Conservation (phyloP, 2,113 vertebrate species). For the Lasiurus cinereus region DNA sequence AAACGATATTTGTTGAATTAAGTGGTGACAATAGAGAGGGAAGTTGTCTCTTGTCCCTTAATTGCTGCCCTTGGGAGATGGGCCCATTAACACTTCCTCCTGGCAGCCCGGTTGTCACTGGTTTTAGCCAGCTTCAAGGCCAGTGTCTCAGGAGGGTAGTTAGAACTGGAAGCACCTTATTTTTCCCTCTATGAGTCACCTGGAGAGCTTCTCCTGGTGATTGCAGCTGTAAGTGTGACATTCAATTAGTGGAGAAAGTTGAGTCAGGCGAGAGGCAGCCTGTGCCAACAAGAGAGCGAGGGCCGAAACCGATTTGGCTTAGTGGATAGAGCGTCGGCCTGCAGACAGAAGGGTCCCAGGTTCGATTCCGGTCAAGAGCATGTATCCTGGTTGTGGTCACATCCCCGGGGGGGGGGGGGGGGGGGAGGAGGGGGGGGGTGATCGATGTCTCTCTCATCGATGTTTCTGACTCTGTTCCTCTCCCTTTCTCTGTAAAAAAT, state of each 20-base stretch:
- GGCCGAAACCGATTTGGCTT: too few relatives aligned
- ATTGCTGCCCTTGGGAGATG: conserved; percentile 10
- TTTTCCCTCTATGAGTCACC: conserved; percentile 14
- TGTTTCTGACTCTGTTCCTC: too few relatives aligned
- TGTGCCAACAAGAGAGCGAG: conserved; percentile 5
- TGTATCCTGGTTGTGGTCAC: too few relatives aligned
- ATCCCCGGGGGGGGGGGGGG: too few relatives aligned
- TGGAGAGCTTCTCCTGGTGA: conserved; percentile 52
- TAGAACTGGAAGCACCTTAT: conserved; percentile 42
- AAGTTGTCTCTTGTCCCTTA: background rate
- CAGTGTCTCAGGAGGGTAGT: background rate
- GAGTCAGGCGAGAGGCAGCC: conserved; percentile 21
- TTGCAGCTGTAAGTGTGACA: conserved; percentile 62
- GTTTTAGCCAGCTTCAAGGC: conserved; percentile 22
- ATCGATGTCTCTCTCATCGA: too few relatives aligned
- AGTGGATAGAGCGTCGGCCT: too few relatives aligned
- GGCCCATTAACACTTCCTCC: conserved; percentile 37
- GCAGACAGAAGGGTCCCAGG: too few relatives aligned
- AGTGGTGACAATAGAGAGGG: background rate
- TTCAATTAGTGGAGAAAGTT: conserved; percentile 72
- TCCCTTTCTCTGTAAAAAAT: too few relatives aligned
- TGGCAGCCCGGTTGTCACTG: conserved; percentile 21
- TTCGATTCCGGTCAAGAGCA: too few relatives aligned
- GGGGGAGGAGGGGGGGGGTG: too few relatives aligned
- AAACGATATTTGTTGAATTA: background rate